Base-by-base conservation (phyloP, 2,888 invertebrate genomes). In the Terebella lapidaria region DNA sequence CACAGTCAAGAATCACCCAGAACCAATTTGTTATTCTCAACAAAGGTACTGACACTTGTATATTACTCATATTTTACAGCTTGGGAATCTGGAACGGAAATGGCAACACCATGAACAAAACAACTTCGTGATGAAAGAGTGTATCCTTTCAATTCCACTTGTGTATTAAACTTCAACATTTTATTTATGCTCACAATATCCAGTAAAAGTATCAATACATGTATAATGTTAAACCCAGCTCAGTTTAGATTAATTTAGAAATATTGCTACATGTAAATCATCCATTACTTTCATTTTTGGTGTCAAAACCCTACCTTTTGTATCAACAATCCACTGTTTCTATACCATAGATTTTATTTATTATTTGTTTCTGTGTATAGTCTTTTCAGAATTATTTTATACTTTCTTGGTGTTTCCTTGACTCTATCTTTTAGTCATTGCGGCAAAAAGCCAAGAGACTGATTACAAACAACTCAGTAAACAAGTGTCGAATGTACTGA, bases 51-150 rank as follows among this genome's bases (percentile, higher is more conserved):
- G 42, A 35, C 42, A 35, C 42, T 35, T 35, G 10, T 35, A n/a
- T 35, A 10, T n/a, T n/a, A n/a, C n/a, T n/a, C n/a, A 35, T 35
- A 15, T 18, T 10, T 71, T 75, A 53, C 87, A 89, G 77, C 81
- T 90, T n/a, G 85, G 84, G 66, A 85, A 83, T 53, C 75, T 90
- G 66, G 89, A 90, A 76, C 86, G 86, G 57, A 87, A 88, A 74
- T 81, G 89, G 70, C 85, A 87, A 15, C 85, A 86, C 60, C 78
- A 88, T 35, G 88, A 88, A 70, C 85, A 85, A 65, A 86, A 86
- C 67, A 89, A 88, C 75, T 86, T 85, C 61, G 84, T 86, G 10
- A 81, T 89, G 68, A 84, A 86, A 74, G 87, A 88, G 71, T 88
- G 87, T 71, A 86, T 90, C 78, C 77, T 78, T 74, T 56, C 42